Conservation (phyloP, 2,888 invertebrate genomes). For the Brassicogethes aeneus region DNA sequence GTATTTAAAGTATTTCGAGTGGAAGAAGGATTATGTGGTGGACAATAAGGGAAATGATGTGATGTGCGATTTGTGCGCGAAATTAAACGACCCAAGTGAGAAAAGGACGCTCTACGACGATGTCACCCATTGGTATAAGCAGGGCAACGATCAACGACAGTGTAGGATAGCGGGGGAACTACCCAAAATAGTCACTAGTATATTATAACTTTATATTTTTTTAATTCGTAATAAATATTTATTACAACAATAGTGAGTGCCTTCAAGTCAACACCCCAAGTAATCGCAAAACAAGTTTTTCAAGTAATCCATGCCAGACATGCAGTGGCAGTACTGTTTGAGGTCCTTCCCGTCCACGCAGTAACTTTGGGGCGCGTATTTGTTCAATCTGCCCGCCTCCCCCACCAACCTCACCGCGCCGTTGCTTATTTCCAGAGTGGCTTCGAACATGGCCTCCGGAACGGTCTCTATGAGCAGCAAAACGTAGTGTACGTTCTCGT, state of each 20-base stretch:
- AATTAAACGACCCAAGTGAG: constrained; percentile 23
- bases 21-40: constrained; percentile 41
- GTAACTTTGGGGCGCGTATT: constrained; percentile 42
- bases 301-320: constrained; percentile 1
- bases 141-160: no score
- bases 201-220: no score
- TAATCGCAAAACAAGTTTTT: constrained; percentile 1
- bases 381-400: constrained; percentile 52
- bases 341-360: constrained; percentile 44
- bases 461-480: constrained; percentile 56
- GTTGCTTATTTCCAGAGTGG: constrained; percentile 56
- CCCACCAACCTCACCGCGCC: constrained; percentile 45
- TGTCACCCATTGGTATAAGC: no score
- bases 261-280: no score
- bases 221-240: no score
- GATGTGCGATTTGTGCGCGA: constrained; percentile 26
- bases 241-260: no score
- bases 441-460: constrained; percentile 62
- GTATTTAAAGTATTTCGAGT: constrained; percentile 49
- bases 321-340: constrained; percentile 52
- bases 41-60: constrained; percentile 11
- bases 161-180: no score
- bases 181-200: no score
- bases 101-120: no score
- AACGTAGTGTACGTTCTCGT: constrained; percentile 42